A percentile compares a stretch with the other conserved stretches of the same genome.
phyloP scores from a whole-genome alignment of 2,113 vertebrate species.

The Syrmaticus mikado region DNA sequence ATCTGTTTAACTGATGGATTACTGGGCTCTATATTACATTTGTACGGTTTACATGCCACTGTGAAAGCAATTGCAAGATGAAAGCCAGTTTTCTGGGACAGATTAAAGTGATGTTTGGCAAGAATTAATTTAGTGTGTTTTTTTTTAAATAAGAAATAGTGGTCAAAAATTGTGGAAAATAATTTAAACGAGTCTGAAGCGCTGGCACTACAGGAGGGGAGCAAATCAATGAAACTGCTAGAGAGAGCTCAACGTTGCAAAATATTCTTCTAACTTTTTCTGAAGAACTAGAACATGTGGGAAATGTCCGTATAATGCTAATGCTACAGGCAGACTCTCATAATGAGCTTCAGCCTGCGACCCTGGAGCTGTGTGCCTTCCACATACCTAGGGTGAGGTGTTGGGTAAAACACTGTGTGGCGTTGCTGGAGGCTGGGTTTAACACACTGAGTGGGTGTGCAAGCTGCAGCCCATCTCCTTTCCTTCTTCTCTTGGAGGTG shows the following conservation, averaged over 20 bases:
- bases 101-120: constrained; percentile 16
- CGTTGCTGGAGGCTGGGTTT: background rate
- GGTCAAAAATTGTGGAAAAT: background rate
- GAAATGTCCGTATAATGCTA: background rate
- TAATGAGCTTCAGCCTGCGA: background rate
- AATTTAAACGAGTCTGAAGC: constrained; percentile 6
- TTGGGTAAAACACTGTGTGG: background rate
- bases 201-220: background rate
- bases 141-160: background rate
- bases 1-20: constrained; percentile 56
- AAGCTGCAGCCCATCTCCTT: background rate
- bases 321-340: background rate
- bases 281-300: background rate
- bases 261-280: background rate
- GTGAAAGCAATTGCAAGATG: constrained; percentile 22
- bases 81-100: constrained; percentile 22
- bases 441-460: background rate
- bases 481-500: background rate
- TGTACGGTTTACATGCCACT: background rate
- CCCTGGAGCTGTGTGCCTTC: background rate
- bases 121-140: background rate
- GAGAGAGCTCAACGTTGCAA: background rate
- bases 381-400: background rate
- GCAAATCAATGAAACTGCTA: background rate
- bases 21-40: constrained; percentile 15